phyloP scores from a whole-genome alignment of 2,888 invertebrate species.

The Nomada fabriciana region DNA sequence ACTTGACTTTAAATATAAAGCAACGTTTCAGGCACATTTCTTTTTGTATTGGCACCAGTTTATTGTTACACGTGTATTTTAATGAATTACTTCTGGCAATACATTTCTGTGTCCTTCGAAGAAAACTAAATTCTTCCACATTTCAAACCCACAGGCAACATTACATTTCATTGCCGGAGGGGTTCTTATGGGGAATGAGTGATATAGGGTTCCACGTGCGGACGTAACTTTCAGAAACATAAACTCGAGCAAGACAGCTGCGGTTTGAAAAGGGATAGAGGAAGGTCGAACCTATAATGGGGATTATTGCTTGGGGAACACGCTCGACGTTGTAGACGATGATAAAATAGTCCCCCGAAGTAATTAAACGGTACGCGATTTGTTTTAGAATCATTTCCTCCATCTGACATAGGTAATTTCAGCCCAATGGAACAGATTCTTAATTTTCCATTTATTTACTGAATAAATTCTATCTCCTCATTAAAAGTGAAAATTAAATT shows the following conservation, averaged over 20 bases:
- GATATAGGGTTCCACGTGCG: conserved; percentile 25
- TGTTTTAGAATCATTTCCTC: neutral
- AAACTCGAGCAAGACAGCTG: conserved; percentile 1
- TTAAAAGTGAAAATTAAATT: no score
- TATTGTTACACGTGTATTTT: no score
- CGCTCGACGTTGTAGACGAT: conserved; percentile 51
- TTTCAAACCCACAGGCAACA: no score
- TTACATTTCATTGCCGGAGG: neutral
- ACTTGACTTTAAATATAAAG: no score
- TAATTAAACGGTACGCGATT: conserved; percentile 16
- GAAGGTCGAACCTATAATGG: conserved; percentile 42
- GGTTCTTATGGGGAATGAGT: conserved; percentile 6
- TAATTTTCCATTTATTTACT: no score
- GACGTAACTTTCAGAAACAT: conserved; percentile 10
- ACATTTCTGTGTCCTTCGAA: no score
- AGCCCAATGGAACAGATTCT: no score
- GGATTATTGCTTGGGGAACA: conserved; percentile 66
- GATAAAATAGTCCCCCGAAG: conserved; percentile 39
- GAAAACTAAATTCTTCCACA: neutral
- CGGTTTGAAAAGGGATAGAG: neutral
- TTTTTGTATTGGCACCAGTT: no score
- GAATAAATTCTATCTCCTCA: no score
- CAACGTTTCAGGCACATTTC: no score
- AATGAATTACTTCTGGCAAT: no score
- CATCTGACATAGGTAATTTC: no score